Conservation (phyloP, 2,797 vertebrate genomes). For the Sparidentex hasta region DNA sequence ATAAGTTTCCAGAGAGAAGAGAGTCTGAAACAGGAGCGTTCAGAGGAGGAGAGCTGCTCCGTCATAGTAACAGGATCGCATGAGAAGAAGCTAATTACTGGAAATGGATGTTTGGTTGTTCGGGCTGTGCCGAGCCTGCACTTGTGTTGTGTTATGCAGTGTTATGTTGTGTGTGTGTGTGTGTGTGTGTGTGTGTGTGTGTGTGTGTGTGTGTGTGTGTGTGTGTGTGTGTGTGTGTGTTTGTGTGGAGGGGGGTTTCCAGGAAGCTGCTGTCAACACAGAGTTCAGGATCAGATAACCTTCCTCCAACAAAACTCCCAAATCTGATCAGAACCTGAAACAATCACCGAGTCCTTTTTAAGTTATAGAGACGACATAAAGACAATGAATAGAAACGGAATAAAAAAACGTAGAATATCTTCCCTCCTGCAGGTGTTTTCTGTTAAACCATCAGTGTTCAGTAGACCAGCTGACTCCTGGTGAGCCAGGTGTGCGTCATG, state of each 20-base stretch:
- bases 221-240: slow-evolving; percentile 26
- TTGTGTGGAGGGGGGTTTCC: slow-evolving; percentile 52
- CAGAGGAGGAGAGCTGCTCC: slow-evolving; percentile 1
- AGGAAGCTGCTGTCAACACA: slow-evolving; percentile 61
- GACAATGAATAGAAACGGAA: not conserved
- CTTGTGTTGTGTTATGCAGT: slow-evolving; percentile 31
- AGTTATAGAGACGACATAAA: not conserved
- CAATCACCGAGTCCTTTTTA: not conserved
- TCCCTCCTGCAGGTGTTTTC: slow-evolving; percentile 39
- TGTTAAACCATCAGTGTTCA: not conserved
- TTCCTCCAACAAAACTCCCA: slow-evolving; percentile 4
- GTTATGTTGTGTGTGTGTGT: slow-evolving; percentile 24
- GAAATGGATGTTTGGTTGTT: slow-evolving; percentile 71
- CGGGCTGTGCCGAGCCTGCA: slow-evolving; percentile 12
- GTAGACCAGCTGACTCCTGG: slow-evolving; percentile 23
- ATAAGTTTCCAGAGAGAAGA: slow-evolving; percentile 8
- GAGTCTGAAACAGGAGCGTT: not conserved
- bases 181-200: slow-evolving; percentile 11
- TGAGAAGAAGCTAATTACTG: slow-evolving; percentile 61
- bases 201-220: slow-evolving; percentile 29
- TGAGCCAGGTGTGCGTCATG: not conserved
- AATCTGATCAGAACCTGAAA: slow-evolving; percentile 36
- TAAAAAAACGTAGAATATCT: not conserved
- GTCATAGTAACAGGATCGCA: slow-evolving; percentile 41
- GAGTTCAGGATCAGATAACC: slow-evolving; percentile 66